Conservation (phyloP, 1,140 invertebrate genomes). For the Octopus bimaculoides region DNA sequence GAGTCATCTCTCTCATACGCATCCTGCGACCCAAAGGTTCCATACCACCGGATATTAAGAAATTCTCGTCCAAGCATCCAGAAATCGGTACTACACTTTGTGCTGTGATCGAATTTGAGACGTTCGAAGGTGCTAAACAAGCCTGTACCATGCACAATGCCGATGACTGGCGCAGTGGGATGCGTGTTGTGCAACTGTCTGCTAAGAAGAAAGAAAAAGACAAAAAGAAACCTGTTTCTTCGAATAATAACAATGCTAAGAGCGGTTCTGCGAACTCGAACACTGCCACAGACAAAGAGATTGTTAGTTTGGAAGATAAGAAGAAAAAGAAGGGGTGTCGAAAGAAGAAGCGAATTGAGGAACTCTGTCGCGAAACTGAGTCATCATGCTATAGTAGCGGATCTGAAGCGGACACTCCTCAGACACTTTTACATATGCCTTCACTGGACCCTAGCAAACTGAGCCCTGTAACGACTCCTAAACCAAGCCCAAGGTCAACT, state of each 20-base stretch:
- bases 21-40: slow-evolving; percentile 82
- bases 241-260: slow-evolving; percentile 13
- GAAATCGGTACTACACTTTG: slow-evolving; percentile 77
- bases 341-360: slow-evolving; percentile 44
- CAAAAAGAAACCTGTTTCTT: slow-evolving; percentile 35
- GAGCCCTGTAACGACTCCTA: slow-evolving; percentile 35
- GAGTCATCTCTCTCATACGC: slow-evolving; percentile 82
- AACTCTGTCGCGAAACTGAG: slow-evolving; percentile 42
- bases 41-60: slow-evolving; percentile 81
- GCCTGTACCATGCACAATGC: slow-evolving; percentile 63
- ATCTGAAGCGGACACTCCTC: slow-evolving; percentile 43
- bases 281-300: slow-evolving; percentile 22
- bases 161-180: slow-evolving; percentile 59
- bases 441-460: slow-evolving; percentile 24
- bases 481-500: slow-evolving; percentile 44
- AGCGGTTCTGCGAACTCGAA: neutral
- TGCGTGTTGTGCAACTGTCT: slow-evolving; percentile 58
- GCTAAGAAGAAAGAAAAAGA: slow-evolving; percentile 45
- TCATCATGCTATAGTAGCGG: slow-evolving; percentile 50
- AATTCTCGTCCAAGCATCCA: slow-evolving; percentile 86
- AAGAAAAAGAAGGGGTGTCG: slow-evolving; percentile 37
- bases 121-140: slow-evolving; percentile 77
- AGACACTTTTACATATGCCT: slow-evolving; percentile 15
- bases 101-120: slow-evolving; percentile 85
- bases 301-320: slow-evolving; percentile 36